Base-by-base conservation (phyloP, 2,888 invertebrate species). In the Dryocosmus kuriphilus region DNA sequence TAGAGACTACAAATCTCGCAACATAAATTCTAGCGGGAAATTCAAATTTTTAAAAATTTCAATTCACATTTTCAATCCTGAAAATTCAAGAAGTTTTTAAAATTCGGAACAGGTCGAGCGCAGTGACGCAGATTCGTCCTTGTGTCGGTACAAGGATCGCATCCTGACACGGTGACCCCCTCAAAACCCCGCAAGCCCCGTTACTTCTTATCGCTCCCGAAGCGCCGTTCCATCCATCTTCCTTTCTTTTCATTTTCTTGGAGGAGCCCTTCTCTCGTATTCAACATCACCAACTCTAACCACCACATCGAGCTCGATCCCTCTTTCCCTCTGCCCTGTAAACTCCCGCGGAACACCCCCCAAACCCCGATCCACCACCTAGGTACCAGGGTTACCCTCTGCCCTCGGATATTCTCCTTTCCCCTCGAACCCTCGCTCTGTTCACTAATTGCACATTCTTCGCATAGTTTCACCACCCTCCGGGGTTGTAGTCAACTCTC, bases 371-470 rank as follows among this genome's bases (percentile, higher is more conserved):
- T 62, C 57, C 67, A 57, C 74, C 75, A 30, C 32, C 41, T 61
- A 55, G 38, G 78, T 65, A 71, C 71, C 67, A 77, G 63, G 78
- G 82, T 77, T 80, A 80, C 81, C 76, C 81, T 79, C 79, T 82
- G 79, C 77, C 78, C 83, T 85, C 80, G 81, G 78, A 74, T 67
- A 76, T 78, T 81, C 91, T 91, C 92, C 92, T 92, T 91, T 92
- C 92, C 92, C 93, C 93, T 93, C 93, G 93, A 89, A 94, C 93
- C 94, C 94, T 94, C 93, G 92, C 94, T 95, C 94, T 90, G 95
- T 94, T 95, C 96, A 96, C 96, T 97, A 97, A 97, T 97, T 97
- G 96, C 96, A 96, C 96, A 97, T 97, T 97, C 97, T 96, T 97
- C 96, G 96, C 96, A 97, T 97, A 97, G 96, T 97, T 97, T 96